Conservation (phyloP, 2,797 vertebrate genomes). For the Ficedula albicollis region DNA sequence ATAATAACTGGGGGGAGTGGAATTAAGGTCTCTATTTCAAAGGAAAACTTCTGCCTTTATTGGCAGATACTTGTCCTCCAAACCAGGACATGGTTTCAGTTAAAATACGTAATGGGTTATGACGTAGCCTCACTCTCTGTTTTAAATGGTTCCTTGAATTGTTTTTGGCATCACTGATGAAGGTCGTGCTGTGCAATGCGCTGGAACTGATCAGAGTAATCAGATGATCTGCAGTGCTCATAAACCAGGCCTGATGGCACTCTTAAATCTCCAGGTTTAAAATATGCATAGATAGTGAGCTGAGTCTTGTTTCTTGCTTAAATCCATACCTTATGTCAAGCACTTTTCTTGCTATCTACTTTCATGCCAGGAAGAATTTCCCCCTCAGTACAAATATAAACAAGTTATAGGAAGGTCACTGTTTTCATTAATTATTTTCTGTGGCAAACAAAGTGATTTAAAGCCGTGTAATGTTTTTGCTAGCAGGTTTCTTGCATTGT, state of each 20-base stretch:
- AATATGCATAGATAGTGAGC: background rate
- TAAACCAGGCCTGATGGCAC: background rate
- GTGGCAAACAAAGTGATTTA: background rate
- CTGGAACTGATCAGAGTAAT: background rate
- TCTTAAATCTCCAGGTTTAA: background rate
- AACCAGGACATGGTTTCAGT: too few relatives aligned
- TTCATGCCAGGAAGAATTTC: background rate
- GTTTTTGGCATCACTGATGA: background rate
- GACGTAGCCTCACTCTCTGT: background rate
- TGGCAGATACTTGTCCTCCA: too few relatives aligned
- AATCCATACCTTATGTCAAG: background rate
- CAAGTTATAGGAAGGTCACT: background rate
- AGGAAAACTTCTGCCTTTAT: too few relatives aligned
- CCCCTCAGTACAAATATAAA: background rate
- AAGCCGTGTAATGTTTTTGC: background rate
- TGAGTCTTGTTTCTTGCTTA: background rate
- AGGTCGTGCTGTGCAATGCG: background rate
- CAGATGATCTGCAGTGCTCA: background rate
- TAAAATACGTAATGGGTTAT: background rate
- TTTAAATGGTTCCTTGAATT: background rate
- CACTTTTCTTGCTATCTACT: background rate
- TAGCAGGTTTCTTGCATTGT: background rate
- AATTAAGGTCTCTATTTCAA: too few relatives aligned
- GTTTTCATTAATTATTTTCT: background rate
- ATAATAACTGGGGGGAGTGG: too few relatives aligned